These are phyloP conservation scores for Pagetopsis macropterus DNA, from an alignment of 2,797 vertebrate genomes.

Conservation along the genomic window DNA sequence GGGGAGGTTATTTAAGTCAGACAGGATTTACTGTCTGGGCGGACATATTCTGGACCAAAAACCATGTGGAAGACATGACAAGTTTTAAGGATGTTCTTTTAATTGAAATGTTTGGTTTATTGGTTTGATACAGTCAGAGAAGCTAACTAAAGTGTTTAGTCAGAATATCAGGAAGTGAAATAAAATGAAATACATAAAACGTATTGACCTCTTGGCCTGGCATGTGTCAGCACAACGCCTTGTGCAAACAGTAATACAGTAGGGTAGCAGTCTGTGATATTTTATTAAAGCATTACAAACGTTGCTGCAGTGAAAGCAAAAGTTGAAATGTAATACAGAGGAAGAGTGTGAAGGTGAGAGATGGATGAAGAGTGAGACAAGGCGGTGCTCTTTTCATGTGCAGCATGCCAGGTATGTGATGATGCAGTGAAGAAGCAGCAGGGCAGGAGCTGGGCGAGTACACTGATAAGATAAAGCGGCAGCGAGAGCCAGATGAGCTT, in stretches of 20 bases:
- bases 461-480: conserved; percentile 82
- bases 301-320: conserved; percentile 46
- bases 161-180: conserved; percentile 24
- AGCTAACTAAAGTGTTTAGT: conserved; percentile 21
- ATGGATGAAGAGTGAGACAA: conserved; percentile 29
- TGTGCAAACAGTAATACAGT: conserved; percentile 29
- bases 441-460: conserved; percentile 32
- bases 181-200: conserved; percentile 17
- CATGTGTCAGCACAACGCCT: conserved; percentile 30
- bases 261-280: conserved; percentile 26
- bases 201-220: conserved; percentile 13
- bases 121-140: conserved; percentile 22
- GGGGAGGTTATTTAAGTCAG: conserved; percentile 74
- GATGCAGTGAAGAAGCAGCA: conserved; percentile 44
- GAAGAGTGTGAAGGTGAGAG: conserved; percentile 46
- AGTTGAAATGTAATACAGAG: conserved; percentile 56
- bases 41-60: conserved; percentile 56
- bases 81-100: conserved; percentile 53
- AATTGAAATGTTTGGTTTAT: conserved; percentile 29
- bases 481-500: conserved; percentile 69
- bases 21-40: conserved; percentile 81
- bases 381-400: conserved; percentile 56
- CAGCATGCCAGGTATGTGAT: conserved; percentile 63
- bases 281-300: conserved; percentile 38
- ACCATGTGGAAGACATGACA: conserved; percentile 29